phyloP scores from a whole-genome alignment of 2,888 invertebrate genomes.

The Andrena chrysosceles region DNA sequence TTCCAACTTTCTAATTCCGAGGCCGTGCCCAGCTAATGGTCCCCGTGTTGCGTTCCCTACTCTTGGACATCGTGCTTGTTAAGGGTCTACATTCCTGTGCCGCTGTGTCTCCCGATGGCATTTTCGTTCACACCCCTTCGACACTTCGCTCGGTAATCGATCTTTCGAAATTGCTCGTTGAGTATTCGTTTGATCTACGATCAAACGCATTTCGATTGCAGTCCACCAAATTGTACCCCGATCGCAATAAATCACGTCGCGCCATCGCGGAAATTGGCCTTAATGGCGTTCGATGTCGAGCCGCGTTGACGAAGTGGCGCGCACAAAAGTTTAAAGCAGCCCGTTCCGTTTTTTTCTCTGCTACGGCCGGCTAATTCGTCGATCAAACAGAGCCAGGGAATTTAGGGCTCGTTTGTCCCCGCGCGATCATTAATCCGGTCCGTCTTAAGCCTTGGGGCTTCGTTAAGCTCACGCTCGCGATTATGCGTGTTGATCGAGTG shows the following conservation, averaged over 20 bases:
- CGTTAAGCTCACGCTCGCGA: constrained; percentile 33
- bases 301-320: constrained; percentile 36
- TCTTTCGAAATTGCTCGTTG: neutral
- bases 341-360: neutral
- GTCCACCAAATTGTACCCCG: constrained; percentile 18
- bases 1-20: constrained; percentile 65
- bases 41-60: neutral
- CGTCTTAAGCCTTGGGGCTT: constrained; percentile 44
- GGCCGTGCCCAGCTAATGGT: constrained; percentile 45
- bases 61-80: constrained; percentile 11
- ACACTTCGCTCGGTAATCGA: neutral
- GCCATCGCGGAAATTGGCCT: constrained; percentile 44
- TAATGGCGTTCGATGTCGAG: constrained; percentile 40
- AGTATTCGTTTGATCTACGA: neutral
- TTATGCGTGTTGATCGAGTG: constrained; percentile 37
- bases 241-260: constrained; percentile 27
- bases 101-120: neutral
- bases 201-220: neutral
- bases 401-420: constrained; percentile 14
- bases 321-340: constrained; percentile 36
- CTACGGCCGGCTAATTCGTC: neutral
- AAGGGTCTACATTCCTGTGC: constrained; percentile 9
- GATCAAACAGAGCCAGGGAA: constrained; percentile 15
- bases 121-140: neutral
- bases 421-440: constrained; percentile 31